phyloP scores from a whole-genome alignment of 2,888 invertebrate species.

The Siphlonurus alternatus region DNA sequence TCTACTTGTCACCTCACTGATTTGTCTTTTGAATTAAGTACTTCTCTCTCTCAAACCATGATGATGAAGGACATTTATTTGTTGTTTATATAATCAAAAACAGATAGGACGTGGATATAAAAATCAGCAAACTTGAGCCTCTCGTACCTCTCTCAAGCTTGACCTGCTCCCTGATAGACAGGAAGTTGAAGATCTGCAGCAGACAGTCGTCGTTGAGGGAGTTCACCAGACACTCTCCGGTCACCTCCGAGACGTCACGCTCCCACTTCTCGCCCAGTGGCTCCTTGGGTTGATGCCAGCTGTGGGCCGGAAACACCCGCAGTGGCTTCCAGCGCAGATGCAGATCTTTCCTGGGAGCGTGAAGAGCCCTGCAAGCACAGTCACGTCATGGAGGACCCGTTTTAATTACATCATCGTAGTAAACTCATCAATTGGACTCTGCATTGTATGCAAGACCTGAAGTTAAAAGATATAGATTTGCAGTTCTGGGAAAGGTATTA shows the following conservation, averaged over 20 bases:
- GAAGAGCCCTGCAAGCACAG: background rate
- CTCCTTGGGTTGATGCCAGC: conserved; percentile 41
- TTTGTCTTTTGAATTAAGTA: no score
- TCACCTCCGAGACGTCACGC: conserved; percentile 14
- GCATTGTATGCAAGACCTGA: no score
- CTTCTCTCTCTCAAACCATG: no score
- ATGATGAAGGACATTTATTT: no score
- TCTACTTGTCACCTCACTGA: no score
- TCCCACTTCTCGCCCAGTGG: conserved; percentile 21
- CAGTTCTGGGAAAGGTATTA: no score
- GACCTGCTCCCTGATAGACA: conserved; percentile 35
- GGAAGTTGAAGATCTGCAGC: conserved; percentile 31
- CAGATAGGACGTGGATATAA: no score
- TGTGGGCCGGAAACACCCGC: conserved; percentile 37
- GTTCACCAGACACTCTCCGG: conserved; percentile 23
- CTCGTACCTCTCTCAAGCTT: conserved; percentile 32
- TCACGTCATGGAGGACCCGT: background rate
- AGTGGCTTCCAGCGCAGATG: conserved; percentile 24
- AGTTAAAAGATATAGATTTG: no score
- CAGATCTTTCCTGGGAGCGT: conserved; percentile 16
- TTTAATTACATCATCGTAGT: no score
- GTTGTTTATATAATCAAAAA: no score
- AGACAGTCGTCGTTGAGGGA: conserved; percentile 38
- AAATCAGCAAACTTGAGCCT: background rate
- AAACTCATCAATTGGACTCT: no score